Evolutionary conservation across 2,888 invertebrate species (phyloP), one percentile per base, ranked within the genome.

Genomic region (Eretmocerus hayati): DNA sequence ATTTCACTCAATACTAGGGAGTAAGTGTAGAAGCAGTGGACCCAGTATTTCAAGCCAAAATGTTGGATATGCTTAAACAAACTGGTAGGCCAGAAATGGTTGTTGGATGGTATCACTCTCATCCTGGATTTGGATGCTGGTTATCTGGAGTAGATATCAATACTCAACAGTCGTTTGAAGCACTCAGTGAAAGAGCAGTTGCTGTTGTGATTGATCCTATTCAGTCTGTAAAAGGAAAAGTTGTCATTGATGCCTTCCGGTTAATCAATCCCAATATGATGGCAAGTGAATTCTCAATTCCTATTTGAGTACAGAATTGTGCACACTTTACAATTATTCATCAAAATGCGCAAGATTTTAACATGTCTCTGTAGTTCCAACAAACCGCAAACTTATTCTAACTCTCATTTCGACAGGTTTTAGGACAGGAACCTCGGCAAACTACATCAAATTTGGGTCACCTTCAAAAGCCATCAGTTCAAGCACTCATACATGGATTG

Each of bases 101-200:
- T 16, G 99, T 99, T 46, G 99, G 95, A 57, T 84, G 85, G 85
- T 97, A 99, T 71, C 99, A 99, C 69, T 96, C 96, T 44, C 99
- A 99, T 84, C 99, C 99, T 60, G 99, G 99, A 30, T 99, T 99
- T 74, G 99, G 99, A 35, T 99, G 99, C 72, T 99, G 99, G 99
- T 76, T 99, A 54, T 99, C 99, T 11, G 96, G 93, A 36, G 99
- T 99, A 11, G 99, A 99, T 72, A 97, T 99, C 60, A 99, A 99
- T 70, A 99, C 99, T 4, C 99, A 99, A 71, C 97, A 99, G 73
- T 96, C 95, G 48, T 99, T 99, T 73, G 99, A 99, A 74, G 96
- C 97, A 1, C 77, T 99, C 5, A 95, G 95, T 22, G 97, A 99
- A 69, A 78, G 99, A 65, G 97, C 99, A 21, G 99, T 99, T 0